phyloP scores from a whole-genome alignment of 2,797 vertebrate genomes.

The Glossophaga mutica region DNA sequence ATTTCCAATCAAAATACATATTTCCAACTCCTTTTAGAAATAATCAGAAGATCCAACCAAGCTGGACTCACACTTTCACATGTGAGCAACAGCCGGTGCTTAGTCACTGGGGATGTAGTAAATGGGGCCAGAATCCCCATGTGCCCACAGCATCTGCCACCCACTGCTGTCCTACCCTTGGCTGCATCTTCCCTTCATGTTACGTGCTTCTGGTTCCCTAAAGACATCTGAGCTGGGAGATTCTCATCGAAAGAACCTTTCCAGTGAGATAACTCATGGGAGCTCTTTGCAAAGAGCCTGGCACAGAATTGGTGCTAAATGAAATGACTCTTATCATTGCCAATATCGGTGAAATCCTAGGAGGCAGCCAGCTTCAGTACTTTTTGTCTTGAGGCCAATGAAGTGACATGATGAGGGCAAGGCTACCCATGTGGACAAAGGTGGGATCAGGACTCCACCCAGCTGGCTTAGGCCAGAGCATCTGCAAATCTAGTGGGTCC shows the following conservation, averaged over 20 bases:
- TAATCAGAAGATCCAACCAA: not conserved
- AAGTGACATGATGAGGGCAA: not conserved
- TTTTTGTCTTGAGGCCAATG: not conserved
- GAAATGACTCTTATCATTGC: not conserved
- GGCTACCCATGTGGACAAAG: not conserved
- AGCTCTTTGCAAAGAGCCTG: not conserved
- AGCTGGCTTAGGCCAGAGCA: not conserved
- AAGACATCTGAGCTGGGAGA: not conserved
- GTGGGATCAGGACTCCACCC: not conserved
- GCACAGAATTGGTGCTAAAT: not conserved
- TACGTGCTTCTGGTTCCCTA: not conserved
- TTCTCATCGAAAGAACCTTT: not conserved
- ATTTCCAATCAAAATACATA: not conserved
- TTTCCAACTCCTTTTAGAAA: not conserved
- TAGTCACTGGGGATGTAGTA: accelerated
- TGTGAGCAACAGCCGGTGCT: accelerated
- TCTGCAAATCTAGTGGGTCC: not conserved
- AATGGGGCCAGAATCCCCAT: too few relatives aligned
- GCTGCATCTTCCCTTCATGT: not conserved
- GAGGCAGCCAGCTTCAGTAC: not conserved
- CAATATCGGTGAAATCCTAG: not conserved
- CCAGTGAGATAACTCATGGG: accelerated
- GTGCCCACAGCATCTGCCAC: not conserved
- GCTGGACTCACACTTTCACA: not conserved
- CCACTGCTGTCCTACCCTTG: not conserved